Evolutionary conservation across 2,797 vertebrate genomes (phyloP).

Genomic region (Naso thynnoides): DNA sequence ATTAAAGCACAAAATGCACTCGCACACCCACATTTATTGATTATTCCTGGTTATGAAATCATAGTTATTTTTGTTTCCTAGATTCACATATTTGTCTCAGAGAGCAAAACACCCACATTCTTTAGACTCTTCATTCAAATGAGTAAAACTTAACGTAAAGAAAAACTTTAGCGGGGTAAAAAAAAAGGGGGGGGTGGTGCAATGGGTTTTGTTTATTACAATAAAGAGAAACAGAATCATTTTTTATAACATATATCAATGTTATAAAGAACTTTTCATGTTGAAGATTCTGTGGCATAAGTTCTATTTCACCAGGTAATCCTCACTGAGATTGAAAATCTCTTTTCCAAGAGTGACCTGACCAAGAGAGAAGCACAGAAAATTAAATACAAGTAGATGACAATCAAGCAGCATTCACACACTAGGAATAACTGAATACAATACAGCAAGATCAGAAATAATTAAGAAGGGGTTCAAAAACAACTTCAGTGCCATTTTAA

Average conservation of each 20-base stretch:
- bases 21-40: background rate
- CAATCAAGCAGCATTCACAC: too few species aligned
- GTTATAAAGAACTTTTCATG: background rate
- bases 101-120: background rate
- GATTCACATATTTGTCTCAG: too few species aligned
- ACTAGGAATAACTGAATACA: too few species aligned
- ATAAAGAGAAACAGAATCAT: background rate
- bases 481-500: too few species aligned
- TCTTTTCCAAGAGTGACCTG: too few species aligned
- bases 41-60: background rate
- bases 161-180: background rate
- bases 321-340: too few species aligned
- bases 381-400: too few species aligned
- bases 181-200: background rate
- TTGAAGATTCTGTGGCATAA: background rate
- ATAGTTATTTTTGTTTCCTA: too few species aligned
- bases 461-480: too few species aligned
- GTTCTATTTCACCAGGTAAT: too few species aligned
- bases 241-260: slow-evolving; percentile 2
- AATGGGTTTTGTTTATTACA: background rate
- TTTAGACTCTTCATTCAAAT: background rate
- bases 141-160: background rate
- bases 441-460: too few species aligned
- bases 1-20: slow-evolving; percentile 4
- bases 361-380: too few species aligned